Conservation (phyloP, 2,888 invertebrate genomes). For the Formica aserva region DNA sequence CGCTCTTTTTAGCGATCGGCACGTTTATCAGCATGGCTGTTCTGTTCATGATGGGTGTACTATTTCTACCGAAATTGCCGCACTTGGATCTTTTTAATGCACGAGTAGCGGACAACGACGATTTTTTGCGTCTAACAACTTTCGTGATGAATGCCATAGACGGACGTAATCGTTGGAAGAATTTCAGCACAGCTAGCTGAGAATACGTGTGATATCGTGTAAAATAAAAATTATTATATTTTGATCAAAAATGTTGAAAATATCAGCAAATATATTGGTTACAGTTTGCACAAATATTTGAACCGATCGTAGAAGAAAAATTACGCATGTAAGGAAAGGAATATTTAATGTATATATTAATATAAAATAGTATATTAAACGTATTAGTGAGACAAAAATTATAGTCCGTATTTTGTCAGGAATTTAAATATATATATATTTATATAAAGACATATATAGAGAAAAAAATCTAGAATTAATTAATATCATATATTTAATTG, state of each 20-base stretch:
- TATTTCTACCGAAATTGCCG: constrained; percentile 86
- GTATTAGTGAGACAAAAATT: background rate
- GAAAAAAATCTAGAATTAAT: background rate
- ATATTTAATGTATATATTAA: constrained; percentile 16
- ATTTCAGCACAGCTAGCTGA: constrained; percentile 29
- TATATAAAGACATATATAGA: background rate
- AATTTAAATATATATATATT: background rate
- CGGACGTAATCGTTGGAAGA: constrained; percentile 53
- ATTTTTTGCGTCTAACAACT: constrained; percentile 74
- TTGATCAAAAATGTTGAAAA: background rate
- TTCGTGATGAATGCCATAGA: constrained; percentile 77
- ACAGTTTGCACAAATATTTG: background rate
- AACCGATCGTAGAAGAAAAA: background rate
- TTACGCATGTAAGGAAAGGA: background rate
- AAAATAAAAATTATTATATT: constrained; percentile 7
- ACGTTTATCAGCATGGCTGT: constrained; percentile 88
- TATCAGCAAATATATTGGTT: background rate
- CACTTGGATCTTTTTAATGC: constrained; percentile 68
- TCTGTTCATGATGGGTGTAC: constrained; percentile 86
- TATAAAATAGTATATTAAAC: constrained; percentile 14
- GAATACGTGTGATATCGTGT: background rate
- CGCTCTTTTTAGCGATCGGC: constrained; percentile 88
- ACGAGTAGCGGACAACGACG: constrained; percentile 72
- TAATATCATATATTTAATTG: background rate
- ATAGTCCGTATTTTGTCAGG: background rate